Base-by-base conservation (phyloP, 2,888 invertebrate species). In the Acleris laterana region DNA sequence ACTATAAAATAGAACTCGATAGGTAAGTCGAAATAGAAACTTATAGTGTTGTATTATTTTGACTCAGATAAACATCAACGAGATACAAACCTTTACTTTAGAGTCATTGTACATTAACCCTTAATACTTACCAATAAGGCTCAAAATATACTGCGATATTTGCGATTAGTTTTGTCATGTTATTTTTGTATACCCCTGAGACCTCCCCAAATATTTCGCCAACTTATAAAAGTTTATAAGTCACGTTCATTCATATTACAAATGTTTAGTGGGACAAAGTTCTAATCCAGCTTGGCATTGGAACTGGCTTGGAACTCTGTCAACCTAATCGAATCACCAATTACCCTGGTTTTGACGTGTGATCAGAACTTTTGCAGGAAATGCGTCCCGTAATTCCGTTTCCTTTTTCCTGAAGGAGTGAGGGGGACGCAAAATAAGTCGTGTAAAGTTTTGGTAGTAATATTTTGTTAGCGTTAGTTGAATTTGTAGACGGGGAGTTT, bases 231-330 rank as follows among this genome's bases (percentile, higher is more conserved):
- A 32, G 32, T 32, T 58, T 59, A 61, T 63, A 57, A 71, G 62
- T 65, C 65, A 62, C 63, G 61, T 63, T 51, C 53, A 50, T 38
- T 13, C 11, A 13, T 38, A 38, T 38, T 38, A 28, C 51, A 20
- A 53, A 48, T 53, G 50, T 20, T 48, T 19, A 44, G 58, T 44
- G 59, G 32, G 62, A 19, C 59, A 56, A 65, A 66, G 69, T 70
- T 62, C 51, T 69, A 70, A 68, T 62, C n/a, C 65, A 64, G 56
- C 53, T 51, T 62, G 50, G 50, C 52, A 65, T 62, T 68, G 58
- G 65, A 66, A 64, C 50, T 63, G 59, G 53, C 65, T 56, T 69
- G 51, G 68, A 70, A 70, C 68, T 72, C 68, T 70, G 68, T 70
- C 68, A 50, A 25, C 32, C 64, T 69, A 72, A 69, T 67, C 66